These are phyloP conservation scores for Eupithecia insigniata DNA, from an alignment of 2,888 invertebrate species.

Conservation along the genomic window DNA sequence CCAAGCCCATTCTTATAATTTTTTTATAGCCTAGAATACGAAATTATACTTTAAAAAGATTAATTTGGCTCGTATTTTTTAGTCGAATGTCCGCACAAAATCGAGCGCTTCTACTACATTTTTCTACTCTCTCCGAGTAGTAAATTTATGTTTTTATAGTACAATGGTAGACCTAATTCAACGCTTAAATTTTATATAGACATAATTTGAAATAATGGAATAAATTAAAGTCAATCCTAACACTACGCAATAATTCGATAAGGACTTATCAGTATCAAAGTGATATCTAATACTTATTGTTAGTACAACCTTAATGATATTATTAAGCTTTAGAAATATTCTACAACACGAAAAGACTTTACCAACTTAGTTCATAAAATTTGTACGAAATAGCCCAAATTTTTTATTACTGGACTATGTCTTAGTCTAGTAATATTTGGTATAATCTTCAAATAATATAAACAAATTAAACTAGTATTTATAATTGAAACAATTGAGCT, in stretches of 20 bases:
- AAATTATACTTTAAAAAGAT: background rate
- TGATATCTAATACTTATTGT: slow-evolving; percentile 38
- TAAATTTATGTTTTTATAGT: background rate
- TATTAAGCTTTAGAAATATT: slow-evolving; percentile 19
- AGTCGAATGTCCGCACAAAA: background rate
- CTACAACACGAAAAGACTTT: slow-evolving; percentile 18
- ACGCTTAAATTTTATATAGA: background rate
- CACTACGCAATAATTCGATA: slow-evolving; percentile 15
- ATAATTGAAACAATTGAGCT: too few species aligned
- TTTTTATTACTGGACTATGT: too few species aligned
- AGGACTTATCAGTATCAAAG: slow-evolving; percentile 13
- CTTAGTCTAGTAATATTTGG: too few species aligned
- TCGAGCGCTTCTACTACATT: background rate
- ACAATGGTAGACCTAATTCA: background rate
- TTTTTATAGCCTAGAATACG: background rate
- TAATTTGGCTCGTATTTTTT: background rate
- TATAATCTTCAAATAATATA: too few species aligned
- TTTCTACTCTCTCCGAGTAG: slow-evolving; percentile 1
- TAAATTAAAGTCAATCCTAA: slow-evolving; percentile 7
- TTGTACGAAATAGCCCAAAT: too few species aligned
- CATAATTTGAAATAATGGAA: slow-evolving; percentile 10
- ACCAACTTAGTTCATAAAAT: background rate
- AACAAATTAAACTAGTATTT: too few species aligned
- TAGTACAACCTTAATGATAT: slow-evolving; percentile 55
- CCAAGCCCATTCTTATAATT: background rate